Evolutionary conservation across 2,888 invertebrate genomes (phyloP).

Genomic region (Agrilus cyanescens): DNA sequence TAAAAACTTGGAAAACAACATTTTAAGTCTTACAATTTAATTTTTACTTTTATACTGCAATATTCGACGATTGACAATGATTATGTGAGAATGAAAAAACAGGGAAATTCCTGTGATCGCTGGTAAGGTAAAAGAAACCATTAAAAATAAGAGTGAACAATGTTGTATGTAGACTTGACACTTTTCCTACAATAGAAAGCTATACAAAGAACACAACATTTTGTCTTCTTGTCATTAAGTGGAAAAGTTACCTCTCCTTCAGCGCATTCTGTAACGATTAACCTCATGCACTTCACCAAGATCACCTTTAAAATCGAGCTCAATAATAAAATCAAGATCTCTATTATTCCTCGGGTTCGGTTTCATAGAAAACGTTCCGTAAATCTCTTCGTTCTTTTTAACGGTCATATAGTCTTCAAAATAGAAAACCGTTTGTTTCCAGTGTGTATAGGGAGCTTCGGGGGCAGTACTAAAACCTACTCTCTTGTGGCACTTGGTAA

Average conservation of each 20-base stretch:
- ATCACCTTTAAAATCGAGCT: constrained; percentile 86
- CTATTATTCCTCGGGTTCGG: constrained; percentile 95
- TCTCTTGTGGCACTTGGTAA: constrained; percentile 97
- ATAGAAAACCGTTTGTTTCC: constrained; percentile 98
- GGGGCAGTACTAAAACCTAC: constrained; percentile 98
- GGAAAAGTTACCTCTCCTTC: constrained; percentile 27
- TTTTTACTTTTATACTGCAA: no score
- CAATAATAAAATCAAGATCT: constrained; percentile 91
- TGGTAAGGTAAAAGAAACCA: no score
- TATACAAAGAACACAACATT: not conserved
- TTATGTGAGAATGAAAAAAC: no score
- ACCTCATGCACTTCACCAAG: constrained; percentile 73
- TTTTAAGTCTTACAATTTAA: no score
- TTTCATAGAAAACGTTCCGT: constrained; percentile 83
- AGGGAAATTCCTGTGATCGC: no score
- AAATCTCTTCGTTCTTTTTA: constrained; percentile 89
- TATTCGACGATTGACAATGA: no score
- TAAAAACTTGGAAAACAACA: no score
- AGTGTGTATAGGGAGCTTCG: constrained; percentile 96
- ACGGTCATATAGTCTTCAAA: constrained; percentile 95
- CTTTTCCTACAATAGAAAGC: not conserved
- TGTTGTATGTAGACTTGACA: no score
- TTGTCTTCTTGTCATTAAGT: not conserved
- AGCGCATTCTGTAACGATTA: constrained; percentile 86
- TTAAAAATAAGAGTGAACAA: no score